These are phyloP conservation scores for Tetramorium simillimum DNA, from an alignment of 1,140 invertebrate species.

Conservation along the genomic window DNA sequence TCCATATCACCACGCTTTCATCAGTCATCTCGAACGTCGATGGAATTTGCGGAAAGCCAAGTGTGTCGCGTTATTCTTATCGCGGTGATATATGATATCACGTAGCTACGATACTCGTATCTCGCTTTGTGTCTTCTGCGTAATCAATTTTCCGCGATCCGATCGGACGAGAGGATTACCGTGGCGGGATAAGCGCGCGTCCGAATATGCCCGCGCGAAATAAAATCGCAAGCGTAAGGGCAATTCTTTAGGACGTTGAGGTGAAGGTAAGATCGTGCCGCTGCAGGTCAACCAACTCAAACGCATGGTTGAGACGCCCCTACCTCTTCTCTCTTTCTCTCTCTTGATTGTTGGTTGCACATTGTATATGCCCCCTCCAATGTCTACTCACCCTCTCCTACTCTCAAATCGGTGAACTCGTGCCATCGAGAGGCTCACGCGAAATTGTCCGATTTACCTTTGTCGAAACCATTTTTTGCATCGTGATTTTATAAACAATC, in stretches of 20 bases:
- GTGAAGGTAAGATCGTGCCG: constrained; percentile 81
- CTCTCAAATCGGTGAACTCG: constrained; percentile 71
- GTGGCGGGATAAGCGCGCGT: constrained; percentile 41
- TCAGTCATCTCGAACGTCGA: constrained; percentile 27
- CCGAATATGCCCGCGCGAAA: constrained; percentile 68
- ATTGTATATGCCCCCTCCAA: constrained; percentile 76
- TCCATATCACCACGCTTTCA: constrained; percentile 1
- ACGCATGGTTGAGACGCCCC: constrained; percentile 73
- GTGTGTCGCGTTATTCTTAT: constrained; percentile 33
- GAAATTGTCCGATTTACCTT: constrained; percentile 55
- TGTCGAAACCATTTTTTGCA: constrained; percentile 24
- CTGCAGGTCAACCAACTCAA: constrained; percentile 85
- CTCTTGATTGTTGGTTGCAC: constrained; percentile 75
- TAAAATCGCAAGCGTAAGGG: constrained; percentile 83
- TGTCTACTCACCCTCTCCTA: constrained; percentile 70
- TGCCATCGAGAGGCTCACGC: constrained; percentile 70
- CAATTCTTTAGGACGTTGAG: constrained; percentile 81
- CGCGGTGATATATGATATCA: constrained; percentile 40
- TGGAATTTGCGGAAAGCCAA: constrained; percentile 41
- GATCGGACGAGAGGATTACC: constrained; percentile 24
- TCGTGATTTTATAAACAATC: neutral
- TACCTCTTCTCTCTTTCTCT: constrained; percentile 40
- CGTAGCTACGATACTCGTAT: neutral
- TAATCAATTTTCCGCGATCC: constrained; percentile 53
- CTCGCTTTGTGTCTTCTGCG: constrained; percentile 18